Base-by-base conservation (phyloP, 2,888 invertebrate genomes). In the Keiferia lycopersicella region DNA sequence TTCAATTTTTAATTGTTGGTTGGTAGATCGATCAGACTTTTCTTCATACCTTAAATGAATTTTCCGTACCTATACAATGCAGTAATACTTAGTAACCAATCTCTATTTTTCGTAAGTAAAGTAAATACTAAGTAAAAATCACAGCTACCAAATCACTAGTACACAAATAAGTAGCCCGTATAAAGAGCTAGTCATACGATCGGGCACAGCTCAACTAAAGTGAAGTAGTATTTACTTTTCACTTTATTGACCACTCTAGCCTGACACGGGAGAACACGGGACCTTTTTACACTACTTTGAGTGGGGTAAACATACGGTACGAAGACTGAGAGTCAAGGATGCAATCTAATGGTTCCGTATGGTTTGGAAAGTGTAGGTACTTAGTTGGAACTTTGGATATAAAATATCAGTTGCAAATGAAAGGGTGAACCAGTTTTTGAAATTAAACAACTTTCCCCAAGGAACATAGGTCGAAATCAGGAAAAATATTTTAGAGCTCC, bases 161-260 rank as follows among this genome's bases (percentile, higher is more conserved):
- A n/a, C n/a, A 16, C 16, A 34, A 34, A 45, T 16, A 45, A n/a
- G 41, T 41, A n/a, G 41, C 14, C 45, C n/a, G 45, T 16, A 45
- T 45, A 45, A 45, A 45, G 45, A 45, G 16, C 3, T 16, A 45
- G 1, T 16, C 11, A 4, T 16, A 45, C 16, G 4, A 45, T 0
- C 45, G 8, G n/a, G 16, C 50, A 20, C 20, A 50, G 16, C n/a
- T 45, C n/a, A 45, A 50, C 18, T 50, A 22, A 48, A 48, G 48
- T 48, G 18, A 50, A 50, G 50, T 67, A 69, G 56, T 71, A 72
- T 72, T 73, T 72, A 71, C 72, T 68, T 72, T 74, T 73, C 70
- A 73, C 72, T 73, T 72, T 69, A 68, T 60, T 30, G 63, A 69
- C 72, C 73, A 72, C 61, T 63, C 18, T 69, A 62, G 18, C n/a